These are phyloP conservation scores for Acleris sparsana DNA, from an alignment of 2,888 invertebrate genomes.

Conservation along the genomic window DNA sequence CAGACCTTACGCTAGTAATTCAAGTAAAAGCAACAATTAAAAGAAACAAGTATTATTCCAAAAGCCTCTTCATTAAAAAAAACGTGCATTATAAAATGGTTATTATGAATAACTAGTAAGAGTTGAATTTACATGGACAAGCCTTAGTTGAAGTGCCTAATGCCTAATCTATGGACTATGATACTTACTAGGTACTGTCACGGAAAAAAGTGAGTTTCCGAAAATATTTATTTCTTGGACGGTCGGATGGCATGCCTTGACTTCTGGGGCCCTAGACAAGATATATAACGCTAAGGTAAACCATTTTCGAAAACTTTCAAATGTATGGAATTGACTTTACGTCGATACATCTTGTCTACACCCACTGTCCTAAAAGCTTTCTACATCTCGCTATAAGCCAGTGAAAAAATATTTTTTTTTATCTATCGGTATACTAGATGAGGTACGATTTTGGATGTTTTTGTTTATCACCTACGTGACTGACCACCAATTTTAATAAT, in stretches of 20 bases:
- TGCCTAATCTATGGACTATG: background rate
- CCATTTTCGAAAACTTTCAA: no score
- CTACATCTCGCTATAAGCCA: slow-evolving; percentile 46
- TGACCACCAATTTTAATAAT: slow-evolving; percentile 39
- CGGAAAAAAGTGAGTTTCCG: slow-evolving; percentile 2
- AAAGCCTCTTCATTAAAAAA: background rate
- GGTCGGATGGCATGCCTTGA: slow-evolving; percentile 44
- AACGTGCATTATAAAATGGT: background rate
- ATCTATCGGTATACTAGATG: slow-evolving; percentile 51
- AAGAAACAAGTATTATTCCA: background rate
- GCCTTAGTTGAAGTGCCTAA: background rate
- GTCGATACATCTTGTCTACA: no score
- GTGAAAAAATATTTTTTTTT: slow-evolving; percentile 65
- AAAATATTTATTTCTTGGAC: slow-evolving; percentile 47
- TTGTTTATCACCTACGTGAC: slow-evolving; percentile 38
- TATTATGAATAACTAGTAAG: background rate
- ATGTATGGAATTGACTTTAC: no score
- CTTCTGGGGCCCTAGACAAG: no score
- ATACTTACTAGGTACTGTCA: background rate
- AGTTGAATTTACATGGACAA: background rate
- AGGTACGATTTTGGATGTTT: slow-evolving; percentile 62
- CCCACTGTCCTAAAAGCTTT: slow-evolving; percentile 29
- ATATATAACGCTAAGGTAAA: no score
- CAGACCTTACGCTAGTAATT: background rate
- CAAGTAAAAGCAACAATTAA: background rate